These are phyloP conservation scores for Acronicta alni DNA, from an alignment of 2,888 invertebrate genomes.

Conservation along the genomic window DNA sequence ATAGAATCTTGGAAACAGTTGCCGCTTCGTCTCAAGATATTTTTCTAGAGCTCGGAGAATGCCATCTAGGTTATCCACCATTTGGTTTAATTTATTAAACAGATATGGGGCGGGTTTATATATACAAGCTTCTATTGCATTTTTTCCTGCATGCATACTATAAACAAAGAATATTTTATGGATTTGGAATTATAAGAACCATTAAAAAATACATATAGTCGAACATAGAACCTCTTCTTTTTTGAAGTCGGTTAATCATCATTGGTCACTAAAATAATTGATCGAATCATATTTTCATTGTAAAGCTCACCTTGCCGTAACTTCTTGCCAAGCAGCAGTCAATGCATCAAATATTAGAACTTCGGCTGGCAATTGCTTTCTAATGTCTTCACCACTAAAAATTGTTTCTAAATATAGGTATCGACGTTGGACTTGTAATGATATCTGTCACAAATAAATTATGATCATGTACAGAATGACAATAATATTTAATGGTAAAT, in stretches of 20 bases:
- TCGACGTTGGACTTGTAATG: constrained; percentile 94
- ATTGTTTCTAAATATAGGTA: constrained; percentile 97
- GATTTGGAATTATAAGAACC: too few relatives aligned
- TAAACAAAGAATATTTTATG: background rate
- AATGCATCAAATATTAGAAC: constrained; percentile 93
- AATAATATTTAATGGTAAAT: too few relatives aligned
- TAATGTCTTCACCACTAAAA: constrained; percentile 95
- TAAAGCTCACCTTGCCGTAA: constrained; percentile 88
- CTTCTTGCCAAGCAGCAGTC: constrained; percentile 92
- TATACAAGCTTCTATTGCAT: constrained; percentile 91
- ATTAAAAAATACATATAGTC: too few relatives aligned
- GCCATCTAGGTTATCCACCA: constrained; percentile 93
- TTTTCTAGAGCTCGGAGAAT: constrained; percentile 95
- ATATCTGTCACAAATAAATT: constrained; percentile 73
- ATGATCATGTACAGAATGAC: background rate
- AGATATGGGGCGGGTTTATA: constrained; percentile 90
- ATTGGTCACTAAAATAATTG: too few relatives aligned
- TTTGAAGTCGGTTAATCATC: too few relatives aligned
- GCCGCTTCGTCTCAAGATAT: constrained; percentile 96
- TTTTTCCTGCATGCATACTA: constrained; percentile 87
- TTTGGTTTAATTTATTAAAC: constrained; percentile 91
- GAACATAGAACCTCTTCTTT: too few relatives aligned
- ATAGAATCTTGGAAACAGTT: constrained; percentile 94
- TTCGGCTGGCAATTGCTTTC: constrained; percentile 94
- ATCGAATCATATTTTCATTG: background rate